Percentiles rank a stretch among this genome's conserved stretches.
phyloP scores from a whole-genome alignment of 2,797 vertebrate genomes.

The Denticeps clupeoides region DNA sequence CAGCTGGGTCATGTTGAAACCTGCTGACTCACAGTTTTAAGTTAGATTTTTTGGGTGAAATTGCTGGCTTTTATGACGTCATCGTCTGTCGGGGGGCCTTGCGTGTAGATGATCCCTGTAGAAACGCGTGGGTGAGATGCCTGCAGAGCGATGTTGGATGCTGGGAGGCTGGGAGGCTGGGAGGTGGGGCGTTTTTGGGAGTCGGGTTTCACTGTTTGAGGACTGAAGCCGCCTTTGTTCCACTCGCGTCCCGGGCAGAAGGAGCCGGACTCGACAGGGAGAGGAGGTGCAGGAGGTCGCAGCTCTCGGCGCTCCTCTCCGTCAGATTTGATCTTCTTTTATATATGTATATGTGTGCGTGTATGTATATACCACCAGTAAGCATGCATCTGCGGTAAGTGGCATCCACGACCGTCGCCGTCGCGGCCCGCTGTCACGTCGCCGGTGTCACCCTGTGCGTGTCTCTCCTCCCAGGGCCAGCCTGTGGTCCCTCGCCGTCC shows the following conservation, averaged over 20 bases:
- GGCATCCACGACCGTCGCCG: too few species aligned
- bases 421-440: too few species aligned
- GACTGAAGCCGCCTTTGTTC: conserved; percentile 84
- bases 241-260: conserved; percentile 48
- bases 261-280: conserved; percentile 28
- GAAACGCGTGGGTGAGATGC: conserved; percentile 6
- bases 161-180: neutral
- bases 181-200: conserved; percentile 39
- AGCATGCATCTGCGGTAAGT: too few species aligned
- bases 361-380: too few species aligned
- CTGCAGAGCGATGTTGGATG: neutral
- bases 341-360: too few species aligned
- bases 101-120: conserved; percentile 7
- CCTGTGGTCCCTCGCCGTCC: conserved; percentile 46
- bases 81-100: neutral
- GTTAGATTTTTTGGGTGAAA: neutral
- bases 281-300: conserved; percentile 24
- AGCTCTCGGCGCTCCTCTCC: too few species aligned
- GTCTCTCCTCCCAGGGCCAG: too few species aligned
- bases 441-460: too few species aligned
- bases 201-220: conserved; percentile 74
- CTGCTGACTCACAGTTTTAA: too few species aligned
- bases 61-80: neutral
- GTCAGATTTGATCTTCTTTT: too few species aligned
- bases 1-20: too few species aligned